Evolutionary conservation across 2,888 invertebrate species (phyloP).

Genomic region (Polietes domitor): DNA sequence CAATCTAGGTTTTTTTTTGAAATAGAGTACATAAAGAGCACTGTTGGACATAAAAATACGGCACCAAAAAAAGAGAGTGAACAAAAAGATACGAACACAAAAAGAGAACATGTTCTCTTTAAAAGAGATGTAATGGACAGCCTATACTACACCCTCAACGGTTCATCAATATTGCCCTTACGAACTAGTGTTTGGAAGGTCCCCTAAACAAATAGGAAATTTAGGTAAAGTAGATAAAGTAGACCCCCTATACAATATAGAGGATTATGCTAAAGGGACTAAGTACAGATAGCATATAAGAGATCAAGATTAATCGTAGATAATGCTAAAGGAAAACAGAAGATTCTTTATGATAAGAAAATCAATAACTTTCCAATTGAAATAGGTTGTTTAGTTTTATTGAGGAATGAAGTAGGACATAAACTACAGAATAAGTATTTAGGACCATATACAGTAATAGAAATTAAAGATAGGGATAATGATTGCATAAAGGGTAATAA

Average conservation of each 20-base stretch:
- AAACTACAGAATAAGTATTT: conserved; percentile 36
- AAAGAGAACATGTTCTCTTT: too few relatives aligned
- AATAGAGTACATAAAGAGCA: too few relatives aligned
- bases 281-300: conserved; percentile 29
- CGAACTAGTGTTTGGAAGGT: conserved; percentile 41
- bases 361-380: not conserved
- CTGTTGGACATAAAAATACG: too few relatives aligned
- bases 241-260: too few relatives aligned
- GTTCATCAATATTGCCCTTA: conserved; percentile 43
- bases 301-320: conserved; percentile 32
- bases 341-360: too few relatives aligned
- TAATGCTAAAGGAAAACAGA: conserved; percentile 27
- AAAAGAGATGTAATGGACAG: too few relatives aligned
- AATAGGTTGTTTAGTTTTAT: conserved; percentile 32
- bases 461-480: conserved; percentile 1
- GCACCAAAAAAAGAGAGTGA: too few relatives aligned
- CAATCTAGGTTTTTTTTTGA: conserved; percentile 51
- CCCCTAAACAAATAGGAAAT: not conserved
- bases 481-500: not conserved
- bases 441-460: conserved; percentile 33
- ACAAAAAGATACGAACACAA: too few relatives aligned
- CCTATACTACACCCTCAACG: conserved; percentile 43
- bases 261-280: too few relatives aligned
- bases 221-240: not conserved
- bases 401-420: conserved; percentile 46